phyloP scores from a whole-genome alignment of 1,140 invertebrate species.

The Penaeus chinensis region DNA sequence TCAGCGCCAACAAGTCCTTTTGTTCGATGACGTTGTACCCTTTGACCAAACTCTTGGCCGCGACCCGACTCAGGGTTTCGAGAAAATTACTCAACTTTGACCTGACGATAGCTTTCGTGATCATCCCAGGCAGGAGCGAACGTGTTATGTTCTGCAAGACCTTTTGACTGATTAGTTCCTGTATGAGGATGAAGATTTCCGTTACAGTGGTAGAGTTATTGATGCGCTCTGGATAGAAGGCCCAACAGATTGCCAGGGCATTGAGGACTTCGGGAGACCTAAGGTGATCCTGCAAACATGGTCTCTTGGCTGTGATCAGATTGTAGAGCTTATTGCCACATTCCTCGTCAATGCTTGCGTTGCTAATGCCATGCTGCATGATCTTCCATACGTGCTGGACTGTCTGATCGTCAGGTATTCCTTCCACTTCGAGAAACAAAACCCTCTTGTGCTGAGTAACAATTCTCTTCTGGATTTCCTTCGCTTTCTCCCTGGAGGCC shows the following conservation, averaged over 20 bases:
- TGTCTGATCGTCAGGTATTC: constrained; percentile 44
- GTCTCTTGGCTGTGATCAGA: constrained; percentile 32
- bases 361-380: background rate
- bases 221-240: constrained; percentile 17
- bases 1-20: background rate
- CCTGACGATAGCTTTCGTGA: background rate
- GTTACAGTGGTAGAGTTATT: constrained; percentile 44
- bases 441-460: constrained; percentile 12
- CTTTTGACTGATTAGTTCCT: constrained; percentile 44
- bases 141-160: constrained; percentile 25
- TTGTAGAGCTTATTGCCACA: constrained; percentile 13
- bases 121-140: background rate
- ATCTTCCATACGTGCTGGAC: constrained; percentile 15
- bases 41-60: constrained; percentile 18
- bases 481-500: constrained; percentile 29
- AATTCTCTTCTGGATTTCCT: constrained; percentile 14
- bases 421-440: constrained; percentile 40
- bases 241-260: constrained; percentile 37
- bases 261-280: constrained; percentile 49
- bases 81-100: constrained; percentile 31
- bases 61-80: constrained; percentile 28
- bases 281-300: constrained; percentile 44
- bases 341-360: background rate
- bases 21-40: constrained; percentile 30
- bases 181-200: constrained; percentile 45